A percentile compares a stretch with the other conserved stretches of the same genome.
Evolutionary conservation across 2,797 vertebrate species (phyloP).

Genomic region (Sebastes diploproa): DNA sequence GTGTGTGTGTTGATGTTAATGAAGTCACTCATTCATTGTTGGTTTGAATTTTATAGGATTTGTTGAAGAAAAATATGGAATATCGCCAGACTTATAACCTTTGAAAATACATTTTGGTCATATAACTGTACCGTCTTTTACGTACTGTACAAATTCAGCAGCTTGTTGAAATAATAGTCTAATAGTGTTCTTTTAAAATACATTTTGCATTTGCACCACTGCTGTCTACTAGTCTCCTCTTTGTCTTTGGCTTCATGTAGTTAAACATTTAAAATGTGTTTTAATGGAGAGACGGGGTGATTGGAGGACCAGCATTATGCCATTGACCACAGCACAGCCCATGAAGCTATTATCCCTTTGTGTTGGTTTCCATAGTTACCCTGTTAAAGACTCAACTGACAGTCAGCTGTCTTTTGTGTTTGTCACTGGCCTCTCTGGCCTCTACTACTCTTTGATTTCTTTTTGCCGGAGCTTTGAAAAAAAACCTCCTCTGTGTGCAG

Average conservation of each 20-base stretch:
- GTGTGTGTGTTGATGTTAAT: background rate
- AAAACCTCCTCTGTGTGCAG: background rate
- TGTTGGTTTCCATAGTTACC: slow-evolving; percentile 58
- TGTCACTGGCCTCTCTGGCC: slow-evolving; percentile 42
- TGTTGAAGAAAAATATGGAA: background rate
- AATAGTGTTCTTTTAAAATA: background rate
- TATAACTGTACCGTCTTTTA: background rate
- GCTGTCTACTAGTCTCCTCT: background rate
- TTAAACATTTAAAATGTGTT: background rate
- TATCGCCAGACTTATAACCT: background rate
- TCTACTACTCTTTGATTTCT: slow-evolving; percentile 34
- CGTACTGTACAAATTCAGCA: background rate
- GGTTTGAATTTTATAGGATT: background rate
- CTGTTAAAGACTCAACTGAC: slow-evolving; percentile 40
- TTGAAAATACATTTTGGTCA: background rate
- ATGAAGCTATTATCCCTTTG: slow-evolving; percentile 39
- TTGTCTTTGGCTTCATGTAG: background rate
- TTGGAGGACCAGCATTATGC: background rate
- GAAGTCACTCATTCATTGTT: background rate
- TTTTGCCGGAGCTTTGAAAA: slow-evolving; percentile 10
- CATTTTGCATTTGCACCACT: background rate
- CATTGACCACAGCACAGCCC: slow-evolving; percentile 12
- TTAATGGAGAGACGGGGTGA: background rate
- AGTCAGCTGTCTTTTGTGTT: slow-evolving; percentile 49
- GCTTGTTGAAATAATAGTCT: background rate